Base-by-base conservation (phyloP, 2,888 invertebrate genomes). In the Aphodius granarius region DNA sequence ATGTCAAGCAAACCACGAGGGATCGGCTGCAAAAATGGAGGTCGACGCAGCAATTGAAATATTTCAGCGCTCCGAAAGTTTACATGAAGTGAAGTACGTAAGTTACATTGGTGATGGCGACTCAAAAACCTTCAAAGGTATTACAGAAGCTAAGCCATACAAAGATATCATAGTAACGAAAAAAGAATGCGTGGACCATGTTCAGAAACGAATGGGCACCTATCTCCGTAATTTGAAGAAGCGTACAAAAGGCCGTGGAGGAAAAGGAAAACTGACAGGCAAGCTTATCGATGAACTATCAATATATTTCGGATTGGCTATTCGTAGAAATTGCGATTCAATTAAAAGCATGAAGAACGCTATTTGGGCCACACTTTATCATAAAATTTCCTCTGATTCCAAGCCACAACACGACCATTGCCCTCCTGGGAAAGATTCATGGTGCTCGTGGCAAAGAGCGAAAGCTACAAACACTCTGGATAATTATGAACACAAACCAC, bases 21-120 rank as follows among this genome's bases (percentile, higher is more conserved):
- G 78, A 70, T 77, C 73, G 63, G 63, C 80, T 20, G 79, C 77
- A 63, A 81, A 80, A 74, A 81, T 81, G 78, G 79, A 80, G 72
- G 78, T 79, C n/a, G 79, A 80, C 70, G 76, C 76, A 71, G 75
- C 78, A 13, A 70, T 78, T 17, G 78, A 80, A 66, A 80, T 80
- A 77, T 80, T 80, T 74, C 21, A 71, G 63, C 75, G 78, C 9
- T 80, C 79, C 20, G 75, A 77, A 74, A 68, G 66, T 71, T 73
- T 75, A 68, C 70, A 78, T 76, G 63, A 72, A 0, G 74, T 77
- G 22, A 80, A 79, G 73, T 80, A 78, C 71, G 66, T 13, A 62
- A 62, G 72, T 66, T 80, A 80, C 70, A 79, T 79, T 64, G 78
- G 78, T 22, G 79, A 80, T 72, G 78, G 79, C 71, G 77, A 80